phyloP scores from a whole-genome alignment of 2,113 vertebrate genomes.

The Vulpes lagopus region DNA sequence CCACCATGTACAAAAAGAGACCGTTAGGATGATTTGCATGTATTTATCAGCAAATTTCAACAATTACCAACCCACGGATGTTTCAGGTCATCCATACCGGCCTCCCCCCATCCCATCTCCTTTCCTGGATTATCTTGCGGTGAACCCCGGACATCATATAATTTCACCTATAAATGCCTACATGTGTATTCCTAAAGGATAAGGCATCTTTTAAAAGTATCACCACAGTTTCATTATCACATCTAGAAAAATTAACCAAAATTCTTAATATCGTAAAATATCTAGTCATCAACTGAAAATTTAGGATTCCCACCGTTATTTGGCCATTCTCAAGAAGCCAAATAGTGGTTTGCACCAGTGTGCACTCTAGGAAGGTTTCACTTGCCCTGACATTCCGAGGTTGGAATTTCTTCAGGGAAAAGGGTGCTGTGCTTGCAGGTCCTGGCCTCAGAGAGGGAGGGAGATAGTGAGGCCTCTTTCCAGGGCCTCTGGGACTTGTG shows the following conservation, averaged over 20 bases:
- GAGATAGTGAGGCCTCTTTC: background rate
- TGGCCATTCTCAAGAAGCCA: background rate
- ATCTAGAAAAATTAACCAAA: background rate
- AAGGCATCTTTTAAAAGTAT: background rate
- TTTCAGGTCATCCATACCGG: background rate
- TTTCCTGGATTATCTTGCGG: background rate
- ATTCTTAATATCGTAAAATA: constrained; percentile 18
- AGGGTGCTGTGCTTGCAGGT: background rate
- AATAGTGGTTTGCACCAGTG: background rate
- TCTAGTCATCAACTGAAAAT: background rate
- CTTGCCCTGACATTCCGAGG: background rate
- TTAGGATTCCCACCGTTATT: background rate
- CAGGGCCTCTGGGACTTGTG: background rate
- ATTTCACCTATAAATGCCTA: background rate
- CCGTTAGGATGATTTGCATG: background rate
- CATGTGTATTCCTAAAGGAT: background rate
- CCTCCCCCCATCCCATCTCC: background rate
- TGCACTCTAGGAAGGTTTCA: constrained; percentile 1
- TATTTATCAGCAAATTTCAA: background rate
- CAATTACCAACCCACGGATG: background rate
- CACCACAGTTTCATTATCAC: background rate
- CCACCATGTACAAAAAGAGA: constrained; percentile 17
- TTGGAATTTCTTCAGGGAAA: background rate
- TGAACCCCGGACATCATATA: background rate
- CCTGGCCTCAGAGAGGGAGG: background rate